Percentiles rank a stretch among this genome's conserved stretches.
phyloP scores from a whole-genome alignment of 2,797 vertebrate species.

The Rhinogobio ventralis region DNA sequence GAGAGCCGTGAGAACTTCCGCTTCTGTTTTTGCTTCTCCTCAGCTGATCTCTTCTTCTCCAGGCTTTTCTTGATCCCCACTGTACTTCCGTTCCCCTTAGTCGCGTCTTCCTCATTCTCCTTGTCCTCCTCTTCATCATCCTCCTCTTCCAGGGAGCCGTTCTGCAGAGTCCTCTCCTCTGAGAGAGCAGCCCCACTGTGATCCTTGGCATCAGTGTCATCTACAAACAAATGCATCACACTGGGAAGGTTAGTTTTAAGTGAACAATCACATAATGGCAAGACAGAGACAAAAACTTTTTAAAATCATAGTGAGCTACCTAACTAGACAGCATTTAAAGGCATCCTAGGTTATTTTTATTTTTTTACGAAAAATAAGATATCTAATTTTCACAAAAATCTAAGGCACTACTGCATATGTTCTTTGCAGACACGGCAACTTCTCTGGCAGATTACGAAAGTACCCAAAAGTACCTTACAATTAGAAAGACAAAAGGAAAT shows the following conservation, averaged over 20 bases:
- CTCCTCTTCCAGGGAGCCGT: constrained; percentile 82
- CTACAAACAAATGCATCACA: constrained; percentile 66
- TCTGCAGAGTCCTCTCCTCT: constrained; percentile 73
- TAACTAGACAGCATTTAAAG: background rate
- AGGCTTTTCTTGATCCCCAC: constrained; percentile 45
- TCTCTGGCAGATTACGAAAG: background rate
- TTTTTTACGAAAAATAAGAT: background rate
- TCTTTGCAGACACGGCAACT: background rate
- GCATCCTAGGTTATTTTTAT: background rate
- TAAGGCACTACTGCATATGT: background rate
- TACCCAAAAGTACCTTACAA: background rate
- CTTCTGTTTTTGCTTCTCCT: constrained; percentile 82
- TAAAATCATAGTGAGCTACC: background rate
- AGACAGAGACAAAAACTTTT: background rate
- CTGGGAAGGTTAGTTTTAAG: background rate
- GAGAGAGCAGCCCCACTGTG: constrained; percentile 56
- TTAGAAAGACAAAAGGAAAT: background rate
- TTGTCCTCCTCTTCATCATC: constrained; percentile 71
- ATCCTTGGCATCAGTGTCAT: constrained; percentile 83
- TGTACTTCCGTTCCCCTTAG: constrained; percentile 58
- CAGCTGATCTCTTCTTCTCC: constrained; percentile 59
- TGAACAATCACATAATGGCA: background rate
- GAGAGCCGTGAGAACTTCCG: constrained; percentile 91
- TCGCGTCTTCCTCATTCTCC: constrained; percentile 68
- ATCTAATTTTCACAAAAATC: background rate